These are phyloP conservation scores for Hydrotaea diabolus DNA, from an alignment of 2,888 invertebrate genomes.

Conservation along the genomic window DNA sequence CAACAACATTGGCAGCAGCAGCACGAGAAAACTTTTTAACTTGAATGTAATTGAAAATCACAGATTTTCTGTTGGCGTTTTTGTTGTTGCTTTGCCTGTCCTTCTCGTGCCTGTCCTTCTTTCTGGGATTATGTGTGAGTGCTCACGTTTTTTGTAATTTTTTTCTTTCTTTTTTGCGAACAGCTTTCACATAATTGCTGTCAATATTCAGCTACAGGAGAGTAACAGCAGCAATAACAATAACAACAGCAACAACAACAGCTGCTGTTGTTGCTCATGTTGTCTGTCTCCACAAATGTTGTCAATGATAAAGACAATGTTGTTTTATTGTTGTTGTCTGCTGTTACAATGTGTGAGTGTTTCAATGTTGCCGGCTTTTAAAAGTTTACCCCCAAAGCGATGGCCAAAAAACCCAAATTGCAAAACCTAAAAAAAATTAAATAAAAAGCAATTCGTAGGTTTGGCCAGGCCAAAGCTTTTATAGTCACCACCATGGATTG, in stretches of 20 bases:
- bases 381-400: no score
- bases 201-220: slow-evolving; percentile 26
- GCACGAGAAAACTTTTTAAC: slow-evolving; percentile 14
- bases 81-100: not conserved
- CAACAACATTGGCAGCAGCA: not conserved
- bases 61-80: not conserved
- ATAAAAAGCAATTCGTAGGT: no score
- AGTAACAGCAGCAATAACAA: no score
- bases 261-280: slow-evolving; percentile 9
- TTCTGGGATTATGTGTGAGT: not conserved
- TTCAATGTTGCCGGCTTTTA: no score
- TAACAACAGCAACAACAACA: not conserved
- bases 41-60: slow-evolving; percentile 35
- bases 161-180: slow-evolving; percentile 6
- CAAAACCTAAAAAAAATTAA: no score
- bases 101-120: not conserved
- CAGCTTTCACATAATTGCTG: slow-evolving; percentile 42
- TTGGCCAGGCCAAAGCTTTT: no score
- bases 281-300: not conserved
- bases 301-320: slow-evolving; percentile 4
- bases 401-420: no score
- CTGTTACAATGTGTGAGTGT: not conserved
- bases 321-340: not conserved
- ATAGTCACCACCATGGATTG: no score
- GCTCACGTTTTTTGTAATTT: no score